phyloP scores from a whole-genome alignment of 1,140 invertebrate species.

The Drosophila oshimai region DNA sequence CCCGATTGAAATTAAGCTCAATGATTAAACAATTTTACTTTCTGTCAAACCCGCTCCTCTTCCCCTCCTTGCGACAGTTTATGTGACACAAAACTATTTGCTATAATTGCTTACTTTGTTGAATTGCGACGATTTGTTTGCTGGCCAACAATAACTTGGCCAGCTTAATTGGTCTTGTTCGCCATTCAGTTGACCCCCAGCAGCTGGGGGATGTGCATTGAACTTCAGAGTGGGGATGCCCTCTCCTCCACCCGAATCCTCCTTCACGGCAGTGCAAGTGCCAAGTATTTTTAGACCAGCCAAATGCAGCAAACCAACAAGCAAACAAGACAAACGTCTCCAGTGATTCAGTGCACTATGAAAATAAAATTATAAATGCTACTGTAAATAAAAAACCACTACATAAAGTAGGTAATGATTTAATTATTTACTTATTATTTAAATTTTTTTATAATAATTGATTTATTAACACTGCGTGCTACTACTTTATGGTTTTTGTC shows the following conservation, averaged over 20 bases:
- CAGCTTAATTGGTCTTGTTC: conserved; percentile 56
- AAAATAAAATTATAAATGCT: not conserved
- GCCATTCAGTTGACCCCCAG: conserved; percentile 34
- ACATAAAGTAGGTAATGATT: too few relatives aligned
- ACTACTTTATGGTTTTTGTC: too few relatives aligned
- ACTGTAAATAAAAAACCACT: not conserved
- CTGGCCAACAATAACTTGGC: conserved; percentile 53
- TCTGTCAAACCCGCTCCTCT: not conserved
- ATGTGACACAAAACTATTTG: conserved; percentile 59
- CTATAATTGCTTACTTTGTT: conserved; percentile 70
- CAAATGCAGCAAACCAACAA: not conserved
- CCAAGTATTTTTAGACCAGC: conserved; percentile 5
- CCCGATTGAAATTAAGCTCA: conserved; percentile 65
- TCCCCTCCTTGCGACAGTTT: conserved; percentile 32
- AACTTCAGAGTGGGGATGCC: conserved; percentile 42
- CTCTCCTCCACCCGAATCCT: not conserved
- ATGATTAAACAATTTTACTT: conserved; percentile 75
- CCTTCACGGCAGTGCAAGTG: not conserved
- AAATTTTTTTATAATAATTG: too few relatives aligned
- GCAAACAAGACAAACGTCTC: not conserved
- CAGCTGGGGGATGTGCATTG: conserved; percentile 50
- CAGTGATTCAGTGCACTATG: not conserved
- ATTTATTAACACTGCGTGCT: too few relatives aligned
- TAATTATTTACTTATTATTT: too few relatives aligned
- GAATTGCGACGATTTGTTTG: conserved; percentile 64